Conservation (phyloP, 2,888 invertebrate species). For the Drosophila peninsularis region DNA sequence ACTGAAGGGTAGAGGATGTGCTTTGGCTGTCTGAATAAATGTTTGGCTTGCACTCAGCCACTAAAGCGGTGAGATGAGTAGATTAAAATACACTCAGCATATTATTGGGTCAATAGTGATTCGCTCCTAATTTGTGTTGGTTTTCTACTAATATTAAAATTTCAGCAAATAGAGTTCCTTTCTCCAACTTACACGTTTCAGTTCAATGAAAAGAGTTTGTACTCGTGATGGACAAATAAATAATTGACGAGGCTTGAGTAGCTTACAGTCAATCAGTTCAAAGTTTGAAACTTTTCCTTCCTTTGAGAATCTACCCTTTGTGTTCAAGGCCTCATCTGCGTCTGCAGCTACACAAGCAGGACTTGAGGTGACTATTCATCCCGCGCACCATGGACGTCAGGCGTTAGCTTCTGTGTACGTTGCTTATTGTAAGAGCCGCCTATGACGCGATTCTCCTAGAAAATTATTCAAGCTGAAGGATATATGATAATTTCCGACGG, state of each 20-base stretch:
- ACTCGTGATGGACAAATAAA: not conserved
- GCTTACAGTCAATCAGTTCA: not conserved
- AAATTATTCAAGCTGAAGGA: conserved; percentile 85
- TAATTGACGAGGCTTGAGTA: not conserved
- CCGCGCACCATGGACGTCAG: conserved; percentile 18
- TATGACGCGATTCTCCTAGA: conserved; percentile 77
- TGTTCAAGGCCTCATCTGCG: not conserved
- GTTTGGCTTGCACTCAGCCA: conserved; percentile 16
- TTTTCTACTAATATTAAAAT: not conserved
- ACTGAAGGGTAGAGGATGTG: conserved; percentile 6
- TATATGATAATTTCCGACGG: conserved; percentile 85
- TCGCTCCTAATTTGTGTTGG: not conserved
- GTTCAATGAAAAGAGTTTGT: not conserved
- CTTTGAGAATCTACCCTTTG: not conserved
- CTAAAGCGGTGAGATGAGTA: conserved; percentile 3
- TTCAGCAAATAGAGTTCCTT: not conserved
- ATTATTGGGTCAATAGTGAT: not conserved
- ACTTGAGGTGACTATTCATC: conserved; percentile 15
- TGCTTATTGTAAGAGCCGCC: conserved; percentile 30
- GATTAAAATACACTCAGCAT: not conserved
- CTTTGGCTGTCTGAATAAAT: conserved; percentile 23
- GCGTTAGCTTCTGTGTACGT: conserved; percentile 23
- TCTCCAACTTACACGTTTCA: not conserved
- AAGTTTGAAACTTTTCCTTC: not conserved
- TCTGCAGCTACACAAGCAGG: not conserved